Base-by-base conservation (phyloP, 2,888 invertebrate genomes). In the Colostygia pectinataria region DNA sequence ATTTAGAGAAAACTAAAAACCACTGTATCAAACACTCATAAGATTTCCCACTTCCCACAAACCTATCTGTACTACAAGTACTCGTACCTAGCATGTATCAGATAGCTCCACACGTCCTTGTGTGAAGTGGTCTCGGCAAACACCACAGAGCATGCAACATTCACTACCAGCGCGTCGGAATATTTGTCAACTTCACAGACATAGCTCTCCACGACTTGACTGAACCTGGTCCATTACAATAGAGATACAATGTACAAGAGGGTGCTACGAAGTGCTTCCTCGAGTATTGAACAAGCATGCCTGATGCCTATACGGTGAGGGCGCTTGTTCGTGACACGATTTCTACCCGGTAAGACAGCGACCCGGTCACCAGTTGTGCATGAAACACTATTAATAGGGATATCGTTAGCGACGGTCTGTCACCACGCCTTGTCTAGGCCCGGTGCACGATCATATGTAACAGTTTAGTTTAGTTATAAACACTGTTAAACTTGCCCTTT, bases 141-240 rank as follows among this genome's bases (percentile, higher is more conserved):
- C 80, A 83, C 75, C 63, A 59, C 64, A 51, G 41, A 28, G 13
- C 7, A 32, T 18, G 9, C 13, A 24, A 28, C 23, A 51, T 37
- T 38, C 28, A 46, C 41, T 52, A 31, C 20, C 2, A 25, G n/a
- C 32, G 31, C 6, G 12, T 9, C 12, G 28, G 61, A 73, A 71
- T 80, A 83, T 84, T 83, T 83, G 82, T 83, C 83, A 83, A 77
- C 79, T 78, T 77, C 78, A 75, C 66, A 55, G 68, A 74, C 80
- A 80, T 68, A 66, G 64, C 69, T 65, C 74, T 75, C 61, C 53
- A 61, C 48, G 47, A 37, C 33, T 27, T 39, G 48, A 25, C 28
- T 38, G 37, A 28, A 48, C 44, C 33, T 34, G 13, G 45, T 46
- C 39, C 25, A 47, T 42, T 39, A 52, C 46, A 42, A 42, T 42